Evolutionary conservation across 2,113 vertebrate genomes (phyloP), one percentile per base, ranked within the genome.

Genomic region (Pedionomus torquatus): DNA sequence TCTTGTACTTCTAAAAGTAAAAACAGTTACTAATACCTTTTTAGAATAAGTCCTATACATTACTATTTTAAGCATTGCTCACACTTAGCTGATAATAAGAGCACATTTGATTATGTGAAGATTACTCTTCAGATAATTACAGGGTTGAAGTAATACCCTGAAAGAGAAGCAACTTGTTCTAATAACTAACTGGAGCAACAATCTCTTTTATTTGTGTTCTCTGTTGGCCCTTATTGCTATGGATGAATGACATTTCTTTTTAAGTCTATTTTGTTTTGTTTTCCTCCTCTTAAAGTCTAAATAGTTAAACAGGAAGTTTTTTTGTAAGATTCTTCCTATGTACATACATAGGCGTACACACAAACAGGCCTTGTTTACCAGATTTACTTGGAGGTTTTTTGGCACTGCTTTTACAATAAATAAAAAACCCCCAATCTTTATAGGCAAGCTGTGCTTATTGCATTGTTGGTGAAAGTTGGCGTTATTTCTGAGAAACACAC

Each of bases 401-500:
- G 30, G 28, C 46, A 31, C 19, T 72, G 15, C 19, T 76, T 37
- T 60, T 52, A 37, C 4, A 81, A 33, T 25, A 49, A 61, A 46
- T 43, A 7, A 60, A 54, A 28, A 63, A 17, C 41, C 41, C 24
- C 49, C 51, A 52, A 57, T 77, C 55, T 95, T 97, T 95, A 44
- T 66, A 99, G 99, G 99, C 99, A 99, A 98, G 99, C 99, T 70
- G 99, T 98, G 95, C 97, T 99, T 68, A 99, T 99, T 95, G 99
- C 99, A 25, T 82, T 99, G 93, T 97, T 99, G 98, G 99, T 99
- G 76, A 99, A 99, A 98, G 98, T 99, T 82, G 99, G 99, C 1
- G 96, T 99, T 64, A 99, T 99, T 97, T 99, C 99, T 84, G 98
- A 99, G 75, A 98, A 98, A 58, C 98, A 94, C 44, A 99, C 98